Percentiles rank a stretch among this genome's conserved stretches.
Conservation (phyloP, 1,140 invertebrate genomes). For the Heliconius congener region DNA sequence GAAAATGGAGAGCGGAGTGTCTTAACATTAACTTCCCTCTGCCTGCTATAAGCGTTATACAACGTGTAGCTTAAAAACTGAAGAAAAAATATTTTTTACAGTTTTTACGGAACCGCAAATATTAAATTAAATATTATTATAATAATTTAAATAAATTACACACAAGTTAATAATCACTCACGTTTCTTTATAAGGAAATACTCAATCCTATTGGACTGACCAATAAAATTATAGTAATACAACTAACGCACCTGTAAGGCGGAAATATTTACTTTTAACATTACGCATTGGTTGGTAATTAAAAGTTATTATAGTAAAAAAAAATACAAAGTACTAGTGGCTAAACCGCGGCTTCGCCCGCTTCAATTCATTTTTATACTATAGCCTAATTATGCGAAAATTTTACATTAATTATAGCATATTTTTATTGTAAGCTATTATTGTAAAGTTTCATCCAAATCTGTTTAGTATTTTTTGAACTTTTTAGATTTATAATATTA, state of each 20-base stretch:
- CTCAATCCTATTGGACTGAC: neutral
- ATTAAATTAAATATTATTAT: no score
- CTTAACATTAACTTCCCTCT: neutral
- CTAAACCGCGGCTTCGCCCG: no score
- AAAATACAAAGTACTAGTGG: neutral
- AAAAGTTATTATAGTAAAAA: neutral
- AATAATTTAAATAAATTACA: neutral
- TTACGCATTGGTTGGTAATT: neutral
- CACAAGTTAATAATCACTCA: neutral
- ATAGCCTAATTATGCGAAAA: no score
- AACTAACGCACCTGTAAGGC: neutral
- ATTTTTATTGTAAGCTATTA: no score
- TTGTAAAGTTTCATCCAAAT: no score
- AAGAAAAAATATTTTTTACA: no score
- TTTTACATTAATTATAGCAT: no score
- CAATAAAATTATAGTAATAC: neutral
- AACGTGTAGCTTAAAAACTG: no score
- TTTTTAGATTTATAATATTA: no score
- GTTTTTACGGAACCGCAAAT: no score
- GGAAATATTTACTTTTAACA: slow-evolving; percentile 4
- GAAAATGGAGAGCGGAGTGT: neutral
- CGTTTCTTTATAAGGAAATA: slow-evolving; percentile 1
- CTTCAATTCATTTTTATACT: no score
- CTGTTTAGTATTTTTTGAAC: no score
- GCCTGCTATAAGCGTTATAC: neutral